A percentile compares a stretch with the other conserved stretches of the same genome.
Conservation (phyloP, 2,888 invertebrate genomes). For the Dioctria linearis region DNA sequence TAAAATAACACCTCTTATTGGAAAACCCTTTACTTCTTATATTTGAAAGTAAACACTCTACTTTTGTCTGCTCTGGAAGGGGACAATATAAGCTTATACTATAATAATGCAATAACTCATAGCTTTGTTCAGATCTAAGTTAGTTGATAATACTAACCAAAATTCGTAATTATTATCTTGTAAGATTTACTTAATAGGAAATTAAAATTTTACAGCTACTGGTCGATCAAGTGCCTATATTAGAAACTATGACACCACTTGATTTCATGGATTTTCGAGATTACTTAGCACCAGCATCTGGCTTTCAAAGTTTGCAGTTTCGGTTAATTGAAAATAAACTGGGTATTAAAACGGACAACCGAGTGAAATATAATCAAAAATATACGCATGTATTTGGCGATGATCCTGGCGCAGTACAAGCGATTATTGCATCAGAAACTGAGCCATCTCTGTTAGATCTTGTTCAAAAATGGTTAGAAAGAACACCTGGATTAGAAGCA, state of each 20-base stretch:
- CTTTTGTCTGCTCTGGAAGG: too few species aligned
- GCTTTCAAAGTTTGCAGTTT: conserved; percentile 98
- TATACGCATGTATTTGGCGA: conserved; percentile 90
- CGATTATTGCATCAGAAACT: conserved; percentile 80
- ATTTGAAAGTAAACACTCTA: too few species aligned
- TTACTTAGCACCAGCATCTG: conserved; percentile 94
- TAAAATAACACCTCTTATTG: too few species aligned
- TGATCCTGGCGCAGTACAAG: conserved; percentile 76
- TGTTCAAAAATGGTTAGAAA: conserved; percentile 93
- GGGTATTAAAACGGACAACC: conserved; percentile 84
- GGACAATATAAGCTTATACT: too few species aligned
- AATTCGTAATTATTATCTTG: background rate
- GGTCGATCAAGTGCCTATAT: conserved; percentile 96
- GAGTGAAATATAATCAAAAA: conserved; percentile 94
- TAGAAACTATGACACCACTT: conserved; percentile 99
- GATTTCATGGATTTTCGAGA: conserved; percentile 99
- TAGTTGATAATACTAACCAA: background rate
- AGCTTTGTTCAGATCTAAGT: too few species aligned
- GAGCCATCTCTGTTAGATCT: conserved; percentile 89
- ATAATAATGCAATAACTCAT: too few species aligned
- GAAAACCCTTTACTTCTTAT: too few species aligned
- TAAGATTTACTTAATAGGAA: too few species aligned
- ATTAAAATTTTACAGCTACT: conserved; percentile 77
- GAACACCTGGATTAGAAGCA: conserved; percentile 92
- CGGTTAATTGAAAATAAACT: conserved; percentile 95